A percentile compares a stretch with the other conserved stretches of the same genome.
These are phyloP conservation scores for Drosophila nannoptera DNA, from an alignment of 1,140 invertebrate species.

Conservation along the genomic window DNA sequence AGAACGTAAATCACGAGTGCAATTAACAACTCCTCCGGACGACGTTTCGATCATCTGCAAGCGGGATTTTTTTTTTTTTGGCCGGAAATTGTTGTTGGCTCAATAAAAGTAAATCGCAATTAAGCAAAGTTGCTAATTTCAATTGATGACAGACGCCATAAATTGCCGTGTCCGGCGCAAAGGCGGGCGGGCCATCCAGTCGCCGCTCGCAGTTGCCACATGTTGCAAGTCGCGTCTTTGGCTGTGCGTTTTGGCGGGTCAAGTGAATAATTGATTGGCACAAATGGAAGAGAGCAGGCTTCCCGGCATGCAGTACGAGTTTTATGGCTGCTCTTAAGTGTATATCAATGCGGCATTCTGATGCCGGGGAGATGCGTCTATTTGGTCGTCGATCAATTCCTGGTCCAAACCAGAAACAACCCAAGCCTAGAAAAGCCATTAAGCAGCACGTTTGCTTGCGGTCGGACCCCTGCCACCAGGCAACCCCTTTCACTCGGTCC, in stretches of 20 bases:
- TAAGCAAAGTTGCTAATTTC: slow-evolving; percentile 76
- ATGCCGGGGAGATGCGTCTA: no score
- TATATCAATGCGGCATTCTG: neutral
- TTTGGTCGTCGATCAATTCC: neutral
- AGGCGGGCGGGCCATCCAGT: slow-evolving; percentile 11
- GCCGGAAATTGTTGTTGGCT: slow-evolving; percentile 69
- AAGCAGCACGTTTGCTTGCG: slow-evolving; percentile 6
- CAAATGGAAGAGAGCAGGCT: slow-evolving; percentile 11
- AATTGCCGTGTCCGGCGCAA: slow-evolving; percentile 43
- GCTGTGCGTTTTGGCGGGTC: neutral
- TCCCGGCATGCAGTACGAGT: slow-evolving; percentile 6
- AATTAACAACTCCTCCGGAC: slow-evolving; percentile 69
- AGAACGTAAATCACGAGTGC: slow-evolving; percentile 72
- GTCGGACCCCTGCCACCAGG: neutral
- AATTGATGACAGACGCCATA: slow-evolving; percentile 68
- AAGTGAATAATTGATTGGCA: slow-evolving; percentile 6
- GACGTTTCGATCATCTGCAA: slow-evolving; percentile 34
- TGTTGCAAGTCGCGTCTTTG: slow-evolving; percentile 10
- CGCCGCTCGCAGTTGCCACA: slow-evolving; percentile 5
- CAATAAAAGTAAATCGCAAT: slow-evolving; percentile 78
- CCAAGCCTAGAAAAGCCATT: neutral
- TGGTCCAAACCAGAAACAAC: neutral
- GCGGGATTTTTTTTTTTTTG: slow-evolving; percentile 28
- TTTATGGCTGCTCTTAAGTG: neutral
- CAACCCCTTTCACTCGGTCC: slow-evolving; percentile 11